Evolutionary conservation across 2,797 vertebrate species (phyloP).

Genomic region (Stomatorhinus walkeri): DNA sequence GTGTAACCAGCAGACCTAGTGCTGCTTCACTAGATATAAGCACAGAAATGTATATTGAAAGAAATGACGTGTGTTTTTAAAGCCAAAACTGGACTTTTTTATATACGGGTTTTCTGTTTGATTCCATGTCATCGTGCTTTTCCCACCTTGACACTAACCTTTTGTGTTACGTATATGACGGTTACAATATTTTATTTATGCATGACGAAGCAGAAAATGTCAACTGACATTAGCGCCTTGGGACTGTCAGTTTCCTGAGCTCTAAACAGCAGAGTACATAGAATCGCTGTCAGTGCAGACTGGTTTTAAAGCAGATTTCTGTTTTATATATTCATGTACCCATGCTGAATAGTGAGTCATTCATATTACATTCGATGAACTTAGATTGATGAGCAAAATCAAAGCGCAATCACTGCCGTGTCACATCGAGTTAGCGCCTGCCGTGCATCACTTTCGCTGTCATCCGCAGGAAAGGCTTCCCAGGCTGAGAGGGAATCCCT

Average conservation of each 20-base stretch:
- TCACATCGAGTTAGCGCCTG: constrained; percentile 13
- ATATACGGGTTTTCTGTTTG: background rate
- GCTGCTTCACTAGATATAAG: background rate
- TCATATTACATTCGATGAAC: constrained; percentile 13
- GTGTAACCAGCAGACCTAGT: background rate
- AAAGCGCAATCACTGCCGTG: constrained; percentile 2
- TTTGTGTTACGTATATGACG: background rate
- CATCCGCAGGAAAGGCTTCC: constrained; percentile 17
- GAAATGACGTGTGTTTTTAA: background rate
- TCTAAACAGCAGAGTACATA: constrained; percentile 26
- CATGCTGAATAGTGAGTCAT: constrained; percentile 5
- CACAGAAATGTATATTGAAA: background rate
- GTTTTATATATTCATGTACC: background rate
- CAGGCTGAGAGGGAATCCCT: background rate
- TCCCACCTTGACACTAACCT: background rate
- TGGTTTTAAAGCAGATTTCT: constrained; percentile 16
- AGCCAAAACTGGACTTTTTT: background rate
- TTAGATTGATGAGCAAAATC: constrained; percentile 5
- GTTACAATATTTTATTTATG: constrained; percentile 8
- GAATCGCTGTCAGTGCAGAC: constrained; percentile 23
- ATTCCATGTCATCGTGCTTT: background rate
- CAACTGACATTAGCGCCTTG: constrained; percentile 28
- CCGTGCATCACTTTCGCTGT: background rate
- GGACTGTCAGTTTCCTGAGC: constrained; percentile 29
- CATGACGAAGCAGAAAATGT: constrained; percentile 17